These are phyloP conservation scores for Venusia cambrica DNA, from an alignment of 2,888 invertebrate species.

Conservation along the genomic window DNA sequence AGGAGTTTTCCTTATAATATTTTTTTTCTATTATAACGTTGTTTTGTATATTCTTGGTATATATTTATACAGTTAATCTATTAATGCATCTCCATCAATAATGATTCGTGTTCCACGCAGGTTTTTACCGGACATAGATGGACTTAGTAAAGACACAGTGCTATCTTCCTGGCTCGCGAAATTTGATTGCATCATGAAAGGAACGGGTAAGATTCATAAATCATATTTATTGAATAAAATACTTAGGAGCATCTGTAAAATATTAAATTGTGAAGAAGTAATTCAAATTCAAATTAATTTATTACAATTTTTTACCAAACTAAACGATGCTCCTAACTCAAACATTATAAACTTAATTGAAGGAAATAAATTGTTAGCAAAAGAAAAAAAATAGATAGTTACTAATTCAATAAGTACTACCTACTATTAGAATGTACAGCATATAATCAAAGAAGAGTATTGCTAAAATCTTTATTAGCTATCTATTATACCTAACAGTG, in stretches of 20 bases:
- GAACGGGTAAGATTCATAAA: slow-evolving; percentile 78
- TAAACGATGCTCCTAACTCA: slow-evolving; percentile 18
- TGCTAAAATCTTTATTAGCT: too few relatives aligned
- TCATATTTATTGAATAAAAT: neutral
- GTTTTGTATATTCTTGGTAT: too few relatives aligned
- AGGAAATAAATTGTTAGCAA: slow-evolving; percentile 20
- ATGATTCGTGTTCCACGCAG: slow-evolving; percentile 60
- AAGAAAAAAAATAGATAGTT: neutral
- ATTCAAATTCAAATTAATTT: neutral
- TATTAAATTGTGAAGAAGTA: too few relatives aligned
- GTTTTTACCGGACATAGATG: slow-evolving; percentile 99
- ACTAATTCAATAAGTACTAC: too few relatives aligned
- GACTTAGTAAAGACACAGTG: slow-evolving; percentile 99
- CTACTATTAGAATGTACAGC: too few relatives aligned
- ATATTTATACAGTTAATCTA: too few relatives aligned
- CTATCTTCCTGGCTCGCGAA: slow-evolving; percentile 99
- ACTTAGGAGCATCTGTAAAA: slow-evolving; percentile 17
- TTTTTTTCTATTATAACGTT: too few relatives aligned
- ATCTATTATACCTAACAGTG: too few relatives aligned
- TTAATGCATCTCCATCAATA: too few relatives aligned
- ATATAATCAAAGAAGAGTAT: too few relatives aligned
- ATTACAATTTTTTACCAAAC: slow-evolving; percentile 1
- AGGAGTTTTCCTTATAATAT: too few relatives aligned
- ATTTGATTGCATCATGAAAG: slow-evolving; percentile 98
- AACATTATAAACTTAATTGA: neutral